Base-by-base conservation (phyloP, 1,140 invertebrate genomes). In the Andricus grossulariae region DNA sequence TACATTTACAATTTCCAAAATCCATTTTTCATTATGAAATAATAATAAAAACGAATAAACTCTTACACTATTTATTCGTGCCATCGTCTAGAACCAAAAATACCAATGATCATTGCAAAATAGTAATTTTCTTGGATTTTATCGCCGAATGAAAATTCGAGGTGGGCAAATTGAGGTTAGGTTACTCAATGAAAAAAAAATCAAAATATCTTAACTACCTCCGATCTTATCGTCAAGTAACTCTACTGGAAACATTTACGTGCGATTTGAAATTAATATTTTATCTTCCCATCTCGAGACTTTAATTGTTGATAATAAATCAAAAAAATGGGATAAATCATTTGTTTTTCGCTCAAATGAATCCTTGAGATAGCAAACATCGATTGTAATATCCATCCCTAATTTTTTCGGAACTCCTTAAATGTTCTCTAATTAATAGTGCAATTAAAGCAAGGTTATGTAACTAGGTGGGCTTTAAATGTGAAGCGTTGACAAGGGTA, bases 391-490 rank as follows among this genome's bases (percentile, higher is more conserved):
- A 18, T 18, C 16, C 13, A 18, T 54, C 16, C 16, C 16, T 39
- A 6, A 39, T 32, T 66, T 66, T 66, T 66, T 6, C 16, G 0
- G 2, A 25, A 32, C 25, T 3, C 2, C 4, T 2, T 32, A 32
- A 32, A 32, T 32, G 8, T 66, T 66, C 21, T 11, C 16, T 16
- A 7, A 13, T 21, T 32, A 39, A 32, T 32, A 66, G 60, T 8
- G 25, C 60, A 66, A 39, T 66, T 66, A n/a, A 39, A 66, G n/a
- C 8, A 32, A 66, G 60, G 60, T 66, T 66, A 66, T 66, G 60
- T 66, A 66, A 66, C 4, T 25, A 12, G 21, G 12, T 15, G 21
- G 60, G 32, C 39, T 66, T 25, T n/a, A 15, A 66, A 66, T 16
- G 32, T 25, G 13, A 66, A n/a, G 16, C 6, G 60, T 66, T 66